A percentile compares a stretch with the other conserved stretches of the same genome.
Conservation (phyloP, 2,113 vertebrate species). For the Crotalus horridus region DNA sequence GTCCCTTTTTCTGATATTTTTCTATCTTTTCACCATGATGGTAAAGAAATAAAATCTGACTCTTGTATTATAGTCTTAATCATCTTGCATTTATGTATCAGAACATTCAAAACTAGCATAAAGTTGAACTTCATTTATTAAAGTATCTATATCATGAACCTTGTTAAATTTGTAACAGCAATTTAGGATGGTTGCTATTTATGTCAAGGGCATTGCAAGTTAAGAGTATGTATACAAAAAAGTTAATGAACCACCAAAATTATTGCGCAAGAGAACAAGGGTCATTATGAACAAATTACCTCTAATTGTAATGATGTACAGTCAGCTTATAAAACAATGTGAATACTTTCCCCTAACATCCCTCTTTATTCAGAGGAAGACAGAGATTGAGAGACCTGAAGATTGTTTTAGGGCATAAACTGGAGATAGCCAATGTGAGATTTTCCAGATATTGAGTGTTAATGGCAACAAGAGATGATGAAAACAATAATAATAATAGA, state of each 20-base stretch:
- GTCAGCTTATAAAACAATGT: background rate
- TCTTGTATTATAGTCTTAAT: slow-evolving; percentile 44
- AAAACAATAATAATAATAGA: background rate
- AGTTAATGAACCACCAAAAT: background rate
- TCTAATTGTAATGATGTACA: slow-evolving; percentile 1
- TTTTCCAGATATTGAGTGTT: background rate
- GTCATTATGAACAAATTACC: background rate
- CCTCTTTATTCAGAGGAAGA: background rate
- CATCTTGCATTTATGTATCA: slow-evolving; percentile 43
- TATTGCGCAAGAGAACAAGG: background rate
- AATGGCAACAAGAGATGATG: background rate
- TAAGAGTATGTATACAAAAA: slow-evolving; percentile 1
- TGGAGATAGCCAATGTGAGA: background rate
- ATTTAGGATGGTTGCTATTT: slow-evolving; percentile 1
- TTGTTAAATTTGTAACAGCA: slow-evolving; percentile 28
- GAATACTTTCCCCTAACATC: background rate
- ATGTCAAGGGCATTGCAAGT: background rate
- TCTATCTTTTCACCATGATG: background rate
- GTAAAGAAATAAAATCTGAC: slow-evolving; percentile 42
- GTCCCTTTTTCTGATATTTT: slow-evolving; percentile 28
- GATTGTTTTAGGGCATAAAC: background rate
- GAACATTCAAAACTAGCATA: slow-evolving; percentile 36
- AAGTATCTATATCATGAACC: background rate
- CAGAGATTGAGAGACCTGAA: background rate
- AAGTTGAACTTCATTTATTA: slow-evolving; percentile 38